phyloP scores from a whole-genome alignment of 1,140 invertebrate species.

The Choristoneura fumiferana region DNA sequence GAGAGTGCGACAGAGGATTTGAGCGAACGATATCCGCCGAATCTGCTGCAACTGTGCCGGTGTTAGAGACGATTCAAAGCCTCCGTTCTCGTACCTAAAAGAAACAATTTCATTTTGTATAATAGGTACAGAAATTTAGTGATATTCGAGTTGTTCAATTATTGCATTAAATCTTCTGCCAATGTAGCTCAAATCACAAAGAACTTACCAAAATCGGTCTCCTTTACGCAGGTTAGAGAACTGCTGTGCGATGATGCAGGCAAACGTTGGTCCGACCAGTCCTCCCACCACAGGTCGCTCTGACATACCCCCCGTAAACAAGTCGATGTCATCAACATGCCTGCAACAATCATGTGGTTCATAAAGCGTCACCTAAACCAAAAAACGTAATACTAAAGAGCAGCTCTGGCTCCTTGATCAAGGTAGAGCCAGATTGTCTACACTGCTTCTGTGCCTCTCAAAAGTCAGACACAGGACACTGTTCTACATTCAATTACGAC shows the following conservation, averaged over 20 bases:
- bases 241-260: constrained; percentile 96
- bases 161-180: too few species aligned
- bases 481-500: too few species aligned
- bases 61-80: constrained; percentile 86
- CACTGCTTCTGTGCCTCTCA: too few species aligned
- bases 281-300: constrained; percentile 90
- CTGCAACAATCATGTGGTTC: constrained; percentile 43
- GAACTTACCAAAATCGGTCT: constrained; percentile 91
- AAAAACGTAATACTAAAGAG: too few species aligned
- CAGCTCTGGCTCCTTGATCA: too few species aligned
- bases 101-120: too few species aligned
- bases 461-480: too few species aligned
- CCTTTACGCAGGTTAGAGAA: constrained; percentile 92
- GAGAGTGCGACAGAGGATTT: constrained; percentile 92
- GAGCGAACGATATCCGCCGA: constrained; percentile 86
- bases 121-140: too few species aligned
- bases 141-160: too few species aligned
- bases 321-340: constrained; percentile 91
- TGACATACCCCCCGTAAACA: constrained; percentile 93
- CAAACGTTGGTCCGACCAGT: constrained; percentile 96
- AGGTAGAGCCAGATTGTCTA: too few species aligned
- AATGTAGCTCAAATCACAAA: not conserved
- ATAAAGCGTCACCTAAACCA: too few species aligned
- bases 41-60: constrained; percentile 93
- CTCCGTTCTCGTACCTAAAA: constrained; percentile 87